Conservation (phyloP, 2,888 invertebrate genomes). For the Nematopogon swammerdamellus region DNA sequence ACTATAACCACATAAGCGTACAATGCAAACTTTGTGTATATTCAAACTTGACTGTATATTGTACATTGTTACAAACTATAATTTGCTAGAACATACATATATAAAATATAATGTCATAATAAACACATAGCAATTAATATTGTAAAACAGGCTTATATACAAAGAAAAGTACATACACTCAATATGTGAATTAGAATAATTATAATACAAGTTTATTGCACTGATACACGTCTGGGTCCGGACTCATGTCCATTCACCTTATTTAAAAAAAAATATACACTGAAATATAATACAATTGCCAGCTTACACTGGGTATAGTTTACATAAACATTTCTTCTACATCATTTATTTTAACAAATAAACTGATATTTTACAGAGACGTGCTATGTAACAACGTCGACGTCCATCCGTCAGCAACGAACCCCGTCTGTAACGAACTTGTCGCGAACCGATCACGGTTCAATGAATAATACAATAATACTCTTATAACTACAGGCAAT, state of each 20-base stretch:
- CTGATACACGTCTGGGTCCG: conserved; percentile 24
- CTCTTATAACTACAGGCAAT: not conserved
- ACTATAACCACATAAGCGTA: not conserved
- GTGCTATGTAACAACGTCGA: not conserved
- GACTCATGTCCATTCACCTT: not conserved
- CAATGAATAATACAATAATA: not conserved
- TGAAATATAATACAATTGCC: not conserved
- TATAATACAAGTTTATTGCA: conserved; percentile 35
- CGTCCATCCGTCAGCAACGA: too few relatives aligned
- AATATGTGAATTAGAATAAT: conserved; percentile 14
- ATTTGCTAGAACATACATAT: not conserved
- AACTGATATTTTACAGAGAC: not conserved
- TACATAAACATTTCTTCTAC: not conserved
- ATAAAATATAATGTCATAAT: not conserved
- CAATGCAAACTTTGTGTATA: not conserved
- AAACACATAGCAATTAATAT: not conserved
- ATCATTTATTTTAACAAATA: not conserved
- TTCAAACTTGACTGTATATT: not conserved
- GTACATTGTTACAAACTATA: not conserved
- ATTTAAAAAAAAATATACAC: conserved; percentile 16
- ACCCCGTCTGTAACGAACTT: too few relatives aligned
- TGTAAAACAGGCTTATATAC: not conserved
- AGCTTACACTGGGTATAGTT: not conserved
- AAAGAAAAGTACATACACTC: not conserved
- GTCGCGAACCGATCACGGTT: not conserved